Conservation (phyloP, 2,888 invertebrate species). For the Morpho deidamia region DNA sequence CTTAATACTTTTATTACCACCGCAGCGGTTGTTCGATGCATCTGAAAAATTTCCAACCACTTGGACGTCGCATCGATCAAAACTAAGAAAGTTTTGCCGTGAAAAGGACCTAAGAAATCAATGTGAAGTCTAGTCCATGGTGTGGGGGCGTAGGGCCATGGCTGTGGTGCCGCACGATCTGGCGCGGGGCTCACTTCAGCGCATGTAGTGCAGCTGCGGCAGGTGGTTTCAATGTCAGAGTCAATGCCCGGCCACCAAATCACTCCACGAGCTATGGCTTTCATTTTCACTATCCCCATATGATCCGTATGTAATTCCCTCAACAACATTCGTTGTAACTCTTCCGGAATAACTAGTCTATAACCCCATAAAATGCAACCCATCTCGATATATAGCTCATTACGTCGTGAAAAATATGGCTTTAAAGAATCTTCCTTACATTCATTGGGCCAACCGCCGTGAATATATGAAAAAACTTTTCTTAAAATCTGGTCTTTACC, state of each 20-base stretch:
- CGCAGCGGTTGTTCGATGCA: constrained; percentile 15
- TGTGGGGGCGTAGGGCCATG: constrained; percentile 21
- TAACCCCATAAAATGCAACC: constrained; percentile 23
- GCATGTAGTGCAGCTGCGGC: constrained; percentile 16
- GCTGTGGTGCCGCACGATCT: constrained; percentile 18
- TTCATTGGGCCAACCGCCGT: constrained; percentile 8
- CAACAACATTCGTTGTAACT: constrained; percentile 10
- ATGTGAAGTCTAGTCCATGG: constrained; percentile 11
- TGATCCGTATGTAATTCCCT: constrained; percentile 12
- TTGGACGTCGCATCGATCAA: constrained; percentile 26
- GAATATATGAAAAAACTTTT: neutral
- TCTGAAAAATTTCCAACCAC: constrained; percentile 26
- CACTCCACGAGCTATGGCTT: constrained; percentile 16
- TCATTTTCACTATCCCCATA: constrained; percentile 26
- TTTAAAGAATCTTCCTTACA: neutral
- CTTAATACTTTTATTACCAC: constrained; percentile 19
- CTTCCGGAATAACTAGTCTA: constrained; percentile 18
- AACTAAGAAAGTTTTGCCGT: constrained; percentile 23
- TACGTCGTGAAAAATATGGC: constrained; percentile 4
- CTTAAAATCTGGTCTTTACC: constrained; percentile 5
- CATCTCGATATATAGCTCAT: constrained; percentile 18
- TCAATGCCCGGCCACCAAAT: constrained; percentile 17
- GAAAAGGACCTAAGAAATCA: neutral
- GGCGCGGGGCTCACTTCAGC: constrained; percentile 9
- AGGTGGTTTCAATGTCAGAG: constrained; percentile 1